phyloP scores from a whole-genome alignment of 2,113 vertebrate genomes.

The Progne subis region DNA sequence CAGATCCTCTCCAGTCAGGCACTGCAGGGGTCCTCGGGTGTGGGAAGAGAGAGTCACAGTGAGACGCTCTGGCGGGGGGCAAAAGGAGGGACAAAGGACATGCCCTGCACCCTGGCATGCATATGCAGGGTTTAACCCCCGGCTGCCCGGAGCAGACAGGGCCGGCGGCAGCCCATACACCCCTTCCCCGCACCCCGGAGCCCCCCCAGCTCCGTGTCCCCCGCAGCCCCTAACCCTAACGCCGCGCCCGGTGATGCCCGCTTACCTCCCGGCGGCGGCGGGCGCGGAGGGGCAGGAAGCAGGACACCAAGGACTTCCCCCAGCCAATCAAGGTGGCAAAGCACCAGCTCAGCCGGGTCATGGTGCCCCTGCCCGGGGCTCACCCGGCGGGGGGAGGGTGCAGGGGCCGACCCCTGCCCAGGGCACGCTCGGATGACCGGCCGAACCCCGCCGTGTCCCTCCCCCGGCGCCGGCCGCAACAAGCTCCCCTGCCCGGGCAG shows the following conservation, averaged over 20 bases:
- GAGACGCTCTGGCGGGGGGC: neutral
- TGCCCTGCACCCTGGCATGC: neutral
- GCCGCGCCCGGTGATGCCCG: neutral
- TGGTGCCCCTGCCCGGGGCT: conserved; percentile 36
- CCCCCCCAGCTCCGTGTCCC: neutral
- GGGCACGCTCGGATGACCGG: neutral
- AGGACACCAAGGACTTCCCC: conserved; percentile 54
- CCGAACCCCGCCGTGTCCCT: neutral
- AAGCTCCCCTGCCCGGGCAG: neutral
- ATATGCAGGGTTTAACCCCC: neutral
- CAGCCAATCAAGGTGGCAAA: conserved; percentile 50
- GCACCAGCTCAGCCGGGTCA: conserved; percentile 63
- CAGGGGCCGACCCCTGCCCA: neutral
- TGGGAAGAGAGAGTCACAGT: neutral
- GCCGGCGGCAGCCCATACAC: neutral
- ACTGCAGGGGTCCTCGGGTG: neutral
- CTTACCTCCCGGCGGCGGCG: conserved; percentile 45
- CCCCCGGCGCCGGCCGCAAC: neutral
- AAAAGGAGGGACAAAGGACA: neutral
- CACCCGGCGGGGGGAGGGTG: neutral
- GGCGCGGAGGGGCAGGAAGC: conserved; percentile 40
- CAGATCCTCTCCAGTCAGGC: neutral
- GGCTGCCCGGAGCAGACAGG: neutral
- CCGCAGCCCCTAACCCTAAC: neutral
- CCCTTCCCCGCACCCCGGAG: neutral